These are phyloP conservation scores for Psilopogon haemacephalus DNA, from an alignment of 2,113 vertebrate species.

Conservation along the genomic window DNA sequence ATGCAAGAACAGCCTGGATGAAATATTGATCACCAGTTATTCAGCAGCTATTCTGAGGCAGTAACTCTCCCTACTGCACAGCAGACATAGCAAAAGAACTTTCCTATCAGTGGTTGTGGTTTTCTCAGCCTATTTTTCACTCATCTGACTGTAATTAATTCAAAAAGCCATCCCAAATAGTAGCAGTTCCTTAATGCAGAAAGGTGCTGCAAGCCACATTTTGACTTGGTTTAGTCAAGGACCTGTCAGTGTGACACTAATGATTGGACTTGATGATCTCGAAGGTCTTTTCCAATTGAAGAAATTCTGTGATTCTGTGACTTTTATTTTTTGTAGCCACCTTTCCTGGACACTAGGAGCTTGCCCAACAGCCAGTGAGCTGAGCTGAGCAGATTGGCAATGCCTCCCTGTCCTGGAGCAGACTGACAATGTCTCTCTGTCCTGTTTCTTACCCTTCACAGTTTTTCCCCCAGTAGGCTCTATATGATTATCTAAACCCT, in stretches of 20 bases:
- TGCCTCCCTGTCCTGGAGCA: background rate
- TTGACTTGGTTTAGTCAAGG: too few species aligned
- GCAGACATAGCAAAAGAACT: background rate
- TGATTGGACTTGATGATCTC: too few species aligned
- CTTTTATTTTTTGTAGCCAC: background rate
- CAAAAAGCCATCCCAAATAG: background rate
- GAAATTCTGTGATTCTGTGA: too few species aligned
- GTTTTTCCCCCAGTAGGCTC: background rate
- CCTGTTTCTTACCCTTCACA: background rate
- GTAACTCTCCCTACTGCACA: background rate
- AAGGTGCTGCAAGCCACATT: background rate
- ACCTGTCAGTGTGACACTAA: too few species aligned
- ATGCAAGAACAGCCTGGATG: background rate
- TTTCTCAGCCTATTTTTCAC: background rate
- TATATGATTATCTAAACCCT: background rate
- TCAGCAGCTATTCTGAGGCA: background rate
- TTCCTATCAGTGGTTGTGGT: background rate
- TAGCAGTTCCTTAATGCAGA: background rate
- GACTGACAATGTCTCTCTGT: background rate
- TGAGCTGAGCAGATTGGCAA: background rate
- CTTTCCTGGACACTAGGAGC: background rate
- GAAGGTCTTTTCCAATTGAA: too few species aligned
- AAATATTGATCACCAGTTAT: slow-evolving; percentile 14
- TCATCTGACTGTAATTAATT: background rate
- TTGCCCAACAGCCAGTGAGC: background rate